phyloP scores from a whole-genome alignment of 2,113 vertebrate species.

The Zeus faber region DNA sequence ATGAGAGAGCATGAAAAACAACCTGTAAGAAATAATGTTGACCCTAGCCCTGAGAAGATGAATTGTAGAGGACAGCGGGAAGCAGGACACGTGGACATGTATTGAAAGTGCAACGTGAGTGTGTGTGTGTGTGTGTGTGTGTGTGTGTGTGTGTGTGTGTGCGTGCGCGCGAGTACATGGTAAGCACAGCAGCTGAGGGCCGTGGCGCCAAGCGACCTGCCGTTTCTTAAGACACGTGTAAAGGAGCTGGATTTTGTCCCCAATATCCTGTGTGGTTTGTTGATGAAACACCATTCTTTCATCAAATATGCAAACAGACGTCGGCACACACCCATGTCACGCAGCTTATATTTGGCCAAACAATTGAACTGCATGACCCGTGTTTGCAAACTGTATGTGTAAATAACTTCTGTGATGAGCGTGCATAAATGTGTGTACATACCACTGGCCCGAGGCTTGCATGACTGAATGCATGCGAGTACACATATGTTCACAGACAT shows the following conservation, averaged over 20 bases:
- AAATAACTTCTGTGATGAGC: neutral
- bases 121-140: constrained; percentile 5
- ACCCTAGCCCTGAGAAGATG: too few species aligned
- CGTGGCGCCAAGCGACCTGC: constrained; percentile 19
- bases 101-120: neutral
- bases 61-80: too few species aligned
- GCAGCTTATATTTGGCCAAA: too few species aligned
- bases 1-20: too few species aligned
- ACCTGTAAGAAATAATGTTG: too few species aligned
- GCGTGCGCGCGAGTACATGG: neutral
- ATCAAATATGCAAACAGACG: constrained; percentile 25
- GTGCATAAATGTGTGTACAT: neutral
- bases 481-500: constrained; percentile 1
- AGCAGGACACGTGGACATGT: neutral
- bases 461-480: constrained; percentile 1
- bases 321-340: too few species aligned
- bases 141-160: constrained; percentile 5
- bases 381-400: constrained; percentile 3
- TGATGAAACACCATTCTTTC: constrained; percentile 32
- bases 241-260: constrained; percentile 53
- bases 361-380: too few species aligned
- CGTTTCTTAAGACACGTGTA: constrained; percentile 39
- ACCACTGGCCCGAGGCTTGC: neutral
- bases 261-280: constrained; percentile 32
- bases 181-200: constrained; percentile 30